Evolutionary conservation across 1,140 invertebrate genomes (phyloP), one percentile per base, ranked within the genome.

Genomic region (Bombus terrestris): DNA sequence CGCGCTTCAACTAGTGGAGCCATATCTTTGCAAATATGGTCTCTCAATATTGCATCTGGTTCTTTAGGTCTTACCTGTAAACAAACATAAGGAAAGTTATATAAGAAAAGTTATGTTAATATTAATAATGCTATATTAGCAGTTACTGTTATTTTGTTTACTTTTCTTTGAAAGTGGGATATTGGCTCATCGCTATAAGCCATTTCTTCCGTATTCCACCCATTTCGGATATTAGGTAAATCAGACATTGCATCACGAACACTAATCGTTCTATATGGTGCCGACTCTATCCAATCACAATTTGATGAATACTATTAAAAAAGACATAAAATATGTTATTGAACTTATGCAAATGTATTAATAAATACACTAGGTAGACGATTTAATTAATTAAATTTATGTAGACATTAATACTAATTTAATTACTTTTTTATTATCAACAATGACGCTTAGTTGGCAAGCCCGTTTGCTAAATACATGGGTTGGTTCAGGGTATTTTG

Each of bases 1-100:
- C 98, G 95, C 8, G 97, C 97, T 92, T 97, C 97, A 5, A 98
- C 97, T 25, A 98, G 92, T 8, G 97, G 96, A 64, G 97, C 97
- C 97, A 98, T 98, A 83, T 98, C 97, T 94, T 98, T 98, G 91
- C 98, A 98, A 83, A 98, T 97, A 90, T 98, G 98, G 93, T 98
- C 98, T 18, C 96, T 93, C 12, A 98, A 91, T 71, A 96, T 95
- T 0, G 95, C 94, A 74, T 96, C 95, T 87, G 96, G 95, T 84
- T 97, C 96, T 66, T 96, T 96, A 12, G 96, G 96, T 88, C 97
- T 95, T 37, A 98, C 96, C 95, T 97, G 86, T 3, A 89, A 88
- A 76, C 12, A 77, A 83, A 72, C 10, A 74, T 6, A 18, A 47
- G 15, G 13, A 47, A 47, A 47, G 0, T 47, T 59, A 66, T 32